These are phyloP conservation scores for Balanococcus diminutus DNA, from an alignment of 2,888 invertebrate genomes.

Conservation along the genomic window DNA sequence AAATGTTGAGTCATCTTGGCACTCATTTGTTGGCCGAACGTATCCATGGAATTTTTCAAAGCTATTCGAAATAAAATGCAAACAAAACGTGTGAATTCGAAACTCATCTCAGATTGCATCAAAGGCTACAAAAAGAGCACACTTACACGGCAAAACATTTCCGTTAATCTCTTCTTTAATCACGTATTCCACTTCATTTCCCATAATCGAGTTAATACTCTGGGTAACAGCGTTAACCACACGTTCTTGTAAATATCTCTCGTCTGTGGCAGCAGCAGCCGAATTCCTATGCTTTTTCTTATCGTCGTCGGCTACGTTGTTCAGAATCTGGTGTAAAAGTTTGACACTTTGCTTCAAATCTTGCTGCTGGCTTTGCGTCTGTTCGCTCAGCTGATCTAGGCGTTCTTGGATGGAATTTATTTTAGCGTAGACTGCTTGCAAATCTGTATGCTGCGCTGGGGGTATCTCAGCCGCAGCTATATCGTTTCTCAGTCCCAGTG, in stretches of 20 bases:
- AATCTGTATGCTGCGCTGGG: background rate
- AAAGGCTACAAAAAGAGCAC: background rate
- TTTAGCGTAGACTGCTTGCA: background rate
- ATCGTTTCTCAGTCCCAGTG: background rate
- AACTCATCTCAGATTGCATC: background rate
- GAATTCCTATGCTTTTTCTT: background rate
- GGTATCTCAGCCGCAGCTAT: background rate
- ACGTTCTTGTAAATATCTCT: conserved; percentile 10
- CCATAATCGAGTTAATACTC: conserved; percentile 42
- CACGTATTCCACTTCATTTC: conserved; percentile 39
- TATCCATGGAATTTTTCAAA: conserved; percentile 46
- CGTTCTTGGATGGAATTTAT: conserved; percentile 29
- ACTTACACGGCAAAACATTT: conserved; percentile 48
- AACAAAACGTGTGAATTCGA: background rate
- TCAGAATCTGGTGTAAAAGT: background rate
- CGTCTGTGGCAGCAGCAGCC: background rate
- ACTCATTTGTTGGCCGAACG: conserved; percentile 60
- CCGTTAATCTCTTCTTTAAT: conserved; percentile 48
- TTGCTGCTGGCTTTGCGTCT: conserved; percentile 13
- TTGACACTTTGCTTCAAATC: conserved; percentile 28
- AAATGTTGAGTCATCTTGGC: conserved; percentile 76
- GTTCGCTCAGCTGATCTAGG: conserved; percentile 1
- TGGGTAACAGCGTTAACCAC: conserved; percentile 17
- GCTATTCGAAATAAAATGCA: conserved; percentile 1
- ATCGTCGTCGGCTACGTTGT: conserved; percentile 13